Evolutionary conservation across 2,888 invertebrate genomes (phyloP).

Genomic region (Pristionchus exspectatus): DNA sequence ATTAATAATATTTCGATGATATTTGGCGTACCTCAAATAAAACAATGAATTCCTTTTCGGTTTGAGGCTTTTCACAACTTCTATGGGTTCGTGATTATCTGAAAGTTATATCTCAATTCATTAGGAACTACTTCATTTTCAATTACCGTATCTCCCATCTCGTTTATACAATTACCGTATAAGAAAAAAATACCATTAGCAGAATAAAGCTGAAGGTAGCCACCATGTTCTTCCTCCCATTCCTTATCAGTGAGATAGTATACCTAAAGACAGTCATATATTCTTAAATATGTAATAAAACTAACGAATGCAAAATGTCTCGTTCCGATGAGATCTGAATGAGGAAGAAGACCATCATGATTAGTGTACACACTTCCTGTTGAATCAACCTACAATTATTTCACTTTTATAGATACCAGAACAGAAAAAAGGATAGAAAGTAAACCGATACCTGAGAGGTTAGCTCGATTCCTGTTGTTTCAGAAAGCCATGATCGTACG

Average conservation of each 20-base stretch:
- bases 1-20: too few species aligned
- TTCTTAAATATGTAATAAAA: neutral
- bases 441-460: neutral
- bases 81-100: slow-evolving; percentile 16
- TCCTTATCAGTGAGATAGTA: slow-evolving; percentile 44
- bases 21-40: slow-evolving; percentile 13
- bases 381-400: slow-evolving; percentile 5
- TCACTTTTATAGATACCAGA: too few species aligned
- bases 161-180: neutral
- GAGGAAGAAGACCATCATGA: slow-evolving; percentile 47
- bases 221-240: slow-evolving; percentile 9
- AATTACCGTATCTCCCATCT: too few species aligned
- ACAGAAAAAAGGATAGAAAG: too few species aligned
- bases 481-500: slow-evolving; percentile 33
- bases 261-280: neutral
- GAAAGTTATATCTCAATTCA: neutral
- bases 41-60: neutral
- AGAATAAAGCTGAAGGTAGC: slow-evolving; percentile 40
- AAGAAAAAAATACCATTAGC: slow-evolving; percentile 3
- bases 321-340: slow-evolving; percentile 45
- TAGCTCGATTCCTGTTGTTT: slow-evolving; percentile 15
- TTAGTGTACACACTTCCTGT: slow-evolving; percentile 37
- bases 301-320: slow-evolving; percentile 33
- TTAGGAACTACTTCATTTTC: neutral
- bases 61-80: slow-evolving; percentile 39